Conservation (phyloP, 2,888 invertebrate species). For the Rhagonycha lutea region DNA sequence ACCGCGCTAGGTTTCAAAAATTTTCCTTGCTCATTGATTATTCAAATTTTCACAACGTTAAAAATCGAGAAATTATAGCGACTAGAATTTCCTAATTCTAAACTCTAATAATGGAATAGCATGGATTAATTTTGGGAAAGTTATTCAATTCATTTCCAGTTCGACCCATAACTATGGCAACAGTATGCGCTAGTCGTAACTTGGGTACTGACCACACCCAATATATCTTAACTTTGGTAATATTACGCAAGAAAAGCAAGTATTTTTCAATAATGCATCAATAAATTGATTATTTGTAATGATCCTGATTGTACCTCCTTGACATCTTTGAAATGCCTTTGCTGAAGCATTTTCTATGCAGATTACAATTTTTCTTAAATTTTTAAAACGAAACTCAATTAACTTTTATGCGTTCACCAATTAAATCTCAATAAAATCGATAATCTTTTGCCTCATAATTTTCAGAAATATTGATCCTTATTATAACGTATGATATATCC, state of each 20-base stretch:
- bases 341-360: too few relatives aligned
- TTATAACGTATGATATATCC: too few relatives aligned
- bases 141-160: not conserved
- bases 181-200: not conserved
- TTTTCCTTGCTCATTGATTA: not conserved
- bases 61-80: too few relatives aligned
- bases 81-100: not conserved
- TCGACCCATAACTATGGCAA: not conserved
- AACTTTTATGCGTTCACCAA: too few relatives aligned
- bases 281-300: not conserved
- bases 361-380: too few relatives aligned
- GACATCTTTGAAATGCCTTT: too few relatives aligned
- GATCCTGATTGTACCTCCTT: too few relatives aligned
- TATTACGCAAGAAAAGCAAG: not conserved
- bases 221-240: not conserved
- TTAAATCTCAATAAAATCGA: too few relatives aligned
- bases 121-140: not conserved
- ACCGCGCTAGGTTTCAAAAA: not conserved
- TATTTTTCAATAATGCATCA: not conserved
- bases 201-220: not conserved
- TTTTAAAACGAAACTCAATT: too few relatives aligned
- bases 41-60: too few relatives aligned
- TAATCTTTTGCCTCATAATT: too few relatives aligned
- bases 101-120: not conserved
- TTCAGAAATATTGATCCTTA: too few relatives aligned